Conservation (phyloP, 2,797 vertebrate genomes). For the Coracias cyanogaster region DNA sequence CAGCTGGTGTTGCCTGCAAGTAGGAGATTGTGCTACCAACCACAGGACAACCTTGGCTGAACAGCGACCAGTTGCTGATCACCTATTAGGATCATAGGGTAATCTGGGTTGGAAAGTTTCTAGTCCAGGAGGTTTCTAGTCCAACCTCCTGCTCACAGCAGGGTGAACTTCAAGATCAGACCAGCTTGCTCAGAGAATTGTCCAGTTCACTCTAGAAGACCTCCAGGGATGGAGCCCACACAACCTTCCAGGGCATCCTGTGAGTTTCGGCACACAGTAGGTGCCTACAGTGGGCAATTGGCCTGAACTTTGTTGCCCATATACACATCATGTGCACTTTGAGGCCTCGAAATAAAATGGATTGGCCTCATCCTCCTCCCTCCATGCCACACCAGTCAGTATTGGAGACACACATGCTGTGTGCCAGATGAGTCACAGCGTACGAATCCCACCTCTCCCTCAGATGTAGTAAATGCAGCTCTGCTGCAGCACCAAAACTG, state of each 20-base stretch:
- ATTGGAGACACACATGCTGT: background rate
- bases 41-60: fast-evolving
- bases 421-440: background rate
- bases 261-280: background rate
- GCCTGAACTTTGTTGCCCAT: background rate
- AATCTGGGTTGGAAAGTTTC: background rate
- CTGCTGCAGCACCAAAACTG: background rate
- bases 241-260: background rate
- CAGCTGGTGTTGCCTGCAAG: background rate
- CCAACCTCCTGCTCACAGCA: background rate
- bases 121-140: background rate
- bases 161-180: background rate
- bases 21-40: background rate
- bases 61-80: background rate
- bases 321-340: background rate
- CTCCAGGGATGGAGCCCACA: background rate
- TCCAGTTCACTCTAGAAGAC: background rate
- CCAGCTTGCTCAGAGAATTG: background rate
- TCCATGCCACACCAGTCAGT: background rate
- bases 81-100: background rate
- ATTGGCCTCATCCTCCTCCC: background rate
- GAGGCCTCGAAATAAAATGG: background rate
- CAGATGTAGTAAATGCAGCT: constrained; percentile 9
- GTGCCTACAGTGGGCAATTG: background rate
- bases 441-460: background rate